A percentile compares a stretch with the other conserved stretches of the same genome.
Conservation (phyloP, 2,888 invertebrate species). For the Eupithecia pulchellata region DNA sequence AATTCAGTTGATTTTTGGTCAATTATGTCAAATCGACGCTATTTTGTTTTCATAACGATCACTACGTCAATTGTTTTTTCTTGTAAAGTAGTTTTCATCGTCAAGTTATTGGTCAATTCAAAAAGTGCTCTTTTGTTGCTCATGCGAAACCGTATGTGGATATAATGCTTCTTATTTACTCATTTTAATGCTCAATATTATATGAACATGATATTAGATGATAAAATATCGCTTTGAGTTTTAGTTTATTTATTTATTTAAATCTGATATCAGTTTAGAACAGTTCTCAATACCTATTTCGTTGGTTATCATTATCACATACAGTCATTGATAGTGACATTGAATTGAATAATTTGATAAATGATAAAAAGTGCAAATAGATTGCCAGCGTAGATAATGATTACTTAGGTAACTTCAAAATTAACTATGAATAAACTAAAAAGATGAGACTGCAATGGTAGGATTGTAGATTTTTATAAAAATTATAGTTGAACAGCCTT, state of each 20-base stretch:
- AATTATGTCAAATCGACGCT: slow-evolving; percentile 74
- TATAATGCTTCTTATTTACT: slow-evolving; percentile 70
- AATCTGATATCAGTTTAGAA: slow-evolving; percentile 47
- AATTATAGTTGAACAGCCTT: slow-evolving; percentile 19
- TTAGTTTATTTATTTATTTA: slow-evolving; percentile 75
- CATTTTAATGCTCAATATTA: slow-evolving; percentile 83
- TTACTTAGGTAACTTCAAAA: slow-evolving; percentile 23
- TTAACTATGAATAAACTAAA: slow-evolving; percentile 18
- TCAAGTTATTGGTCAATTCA: slow-evolving; percentile 80
- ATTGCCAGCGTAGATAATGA: slow-evolving; percentile 22
- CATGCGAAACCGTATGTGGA: slow-evolving; percentile 59
- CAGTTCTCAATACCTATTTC: slow-evolving; percentile 21
- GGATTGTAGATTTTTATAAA: slow-evolving; percentile 37
- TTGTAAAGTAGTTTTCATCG: slow-evolving; percentile 61
- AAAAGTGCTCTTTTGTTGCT: slow-evolving; percentile 79
- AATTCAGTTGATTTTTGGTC: slow-evolving; percentile 78
- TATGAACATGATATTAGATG: slow-evolving; percentile 80
- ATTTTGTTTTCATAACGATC: slow-evolving; percentile 65
- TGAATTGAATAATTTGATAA: slow-evolving; percentile 12
- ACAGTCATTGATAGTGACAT: slow-evolving; percentile 6
- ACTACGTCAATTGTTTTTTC: slow-evolving; percentile 73
- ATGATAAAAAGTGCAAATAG: slow-evolving; percentile 21
- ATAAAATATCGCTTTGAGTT: slow-evolving; percentile 67
- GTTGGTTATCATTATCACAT: slow-evolving; percentile 8
- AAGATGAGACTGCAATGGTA: slow-evolving; percentile 36